Conservation (phyloP, 2,113 vertebrate species). For the Urocolius indicus region DNA sequence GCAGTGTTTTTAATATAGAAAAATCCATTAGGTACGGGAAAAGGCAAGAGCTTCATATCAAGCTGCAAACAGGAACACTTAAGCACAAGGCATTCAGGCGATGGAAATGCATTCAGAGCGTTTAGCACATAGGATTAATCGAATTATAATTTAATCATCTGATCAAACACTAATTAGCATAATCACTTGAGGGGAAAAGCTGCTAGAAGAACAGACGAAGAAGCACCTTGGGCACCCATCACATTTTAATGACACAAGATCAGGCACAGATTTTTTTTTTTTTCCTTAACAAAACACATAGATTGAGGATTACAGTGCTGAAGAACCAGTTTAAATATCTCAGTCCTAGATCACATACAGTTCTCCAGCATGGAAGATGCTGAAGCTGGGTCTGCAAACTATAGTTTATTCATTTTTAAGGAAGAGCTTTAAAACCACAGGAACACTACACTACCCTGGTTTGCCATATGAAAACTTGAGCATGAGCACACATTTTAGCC, state of each 20-base stretch:
- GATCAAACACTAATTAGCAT: slow-evolving; percentile 95
- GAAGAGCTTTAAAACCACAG: background rate
- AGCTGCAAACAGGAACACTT: slow-evolving; percentile 36
- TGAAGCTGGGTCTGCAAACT: background rate
- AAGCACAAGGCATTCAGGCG: slow-evolving; percentile 75
- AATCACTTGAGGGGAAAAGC: slow-evolving; percentile 89
- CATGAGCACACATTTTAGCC: background rate
- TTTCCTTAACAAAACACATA: background rate
- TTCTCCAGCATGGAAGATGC: background rate
- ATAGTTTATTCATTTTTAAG: background rate
- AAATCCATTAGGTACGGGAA: slow-evolving; percentile 9
- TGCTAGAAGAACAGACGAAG: slow-evolving; percentile 81
- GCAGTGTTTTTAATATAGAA: background rate
- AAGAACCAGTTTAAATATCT: background rate
- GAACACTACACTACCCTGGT: background rate
- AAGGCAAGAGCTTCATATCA: background rate
- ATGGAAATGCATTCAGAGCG: slow-evolving; percentile 84
- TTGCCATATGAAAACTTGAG: background rate
- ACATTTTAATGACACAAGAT: slow-evolving; percentile 64
- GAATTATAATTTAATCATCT: slow-evolving; percentile 94
- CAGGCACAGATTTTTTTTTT: background rate
- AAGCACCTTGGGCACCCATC: slow-evolving; percentile 78
- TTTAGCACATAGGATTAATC: slow-evolving; percentile 88
- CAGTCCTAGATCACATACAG: background rate
- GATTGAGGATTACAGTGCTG: background rate